Conservation (phyloP, 2,888 invertebrate species). For the Cerceris ruficornis region DNA sequence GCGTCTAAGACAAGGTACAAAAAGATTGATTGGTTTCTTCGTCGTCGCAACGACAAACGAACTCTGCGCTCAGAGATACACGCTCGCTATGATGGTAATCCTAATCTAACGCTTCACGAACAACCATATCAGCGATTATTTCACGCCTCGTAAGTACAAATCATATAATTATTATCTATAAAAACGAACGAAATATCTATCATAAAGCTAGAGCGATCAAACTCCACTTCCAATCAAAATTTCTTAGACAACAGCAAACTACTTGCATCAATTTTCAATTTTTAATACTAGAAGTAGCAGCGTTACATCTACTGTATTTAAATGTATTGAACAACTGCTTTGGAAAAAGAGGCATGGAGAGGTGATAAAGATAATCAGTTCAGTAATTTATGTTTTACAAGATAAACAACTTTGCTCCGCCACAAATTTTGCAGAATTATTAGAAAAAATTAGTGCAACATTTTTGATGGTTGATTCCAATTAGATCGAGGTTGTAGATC, state of each 20-base stretch:
- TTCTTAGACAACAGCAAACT: too few species aligned
- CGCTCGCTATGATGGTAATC: slow-evolving; percentile 7
- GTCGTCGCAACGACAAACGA: slow-evolving; percentile 35
- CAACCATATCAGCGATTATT: neutral
- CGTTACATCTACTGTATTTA: too few species aligned
- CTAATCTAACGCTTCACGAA: slow-evolving; percentile 10
- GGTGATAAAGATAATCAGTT: too few species aligned
- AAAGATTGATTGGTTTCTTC: slow-evolving; percentile 42
- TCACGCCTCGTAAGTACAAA: slow-evolving; percentile 7
- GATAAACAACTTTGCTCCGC: too few species aligned
- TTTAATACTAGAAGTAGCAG: too few species aligned
- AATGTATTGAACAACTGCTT: too few species aligned
- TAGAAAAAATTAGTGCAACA: neutral
- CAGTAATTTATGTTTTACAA: too few species aligned
- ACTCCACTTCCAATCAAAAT: neutral
- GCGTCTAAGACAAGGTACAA: slow-evolving; percentile 58
- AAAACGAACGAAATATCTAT: neutral
- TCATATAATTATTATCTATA: slow-evolving; percentile 2
- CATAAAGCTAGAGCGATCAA: neutral
- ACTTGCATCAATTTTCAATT: too few species aligned
- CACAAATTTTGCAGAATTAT: too few species aligned
- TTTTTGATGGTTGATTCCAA: neutral
- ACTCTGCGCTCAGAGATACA: slow-evolving; percentile 41
- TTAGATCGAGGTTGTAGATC: neutral
- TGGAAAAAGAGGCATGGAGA: too few species aligned